Base-by-base conservation (phyloP, 2,113 vertebrate genomes). In the Brachirus orientalis region DNA sequence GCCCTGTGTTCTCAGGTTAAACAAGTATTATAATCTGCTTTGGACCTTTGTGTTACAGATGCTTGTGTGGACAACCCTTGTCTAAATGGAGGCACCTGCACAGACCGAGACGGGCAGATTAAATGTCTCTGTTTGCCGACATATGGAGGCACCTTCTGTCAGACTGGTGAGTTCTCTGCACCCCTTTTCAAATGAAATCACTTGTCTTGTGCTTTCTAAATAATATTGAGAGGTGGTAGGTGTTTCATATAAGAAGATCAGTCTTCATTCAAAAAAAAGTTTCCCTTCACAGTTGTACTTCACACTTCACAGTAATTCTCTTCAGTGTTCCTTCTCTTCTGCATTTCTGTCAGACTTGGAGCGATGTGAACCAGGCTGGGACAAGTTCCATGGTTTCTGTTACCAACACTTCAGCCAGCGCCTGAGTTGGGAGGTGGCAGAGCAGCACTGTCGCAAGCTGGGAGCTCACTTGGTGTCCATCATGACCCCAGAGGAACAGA, bases 11-110 rank as follows among this genome's bases (percentile, higher is more conserved):
- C 7, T 65, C 8, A 48, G 12, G n/a, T 56, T 63, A 17, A 7
- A 19, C 12, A 8, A 22, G 19, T 22, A 64, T 17, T 36, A 35
- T 64, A 28, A 74, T 58, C 36, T 60, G 12, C 41, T 36, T 40
- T 50, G 14, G 13, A 36, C 38, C 60, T 40, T 62, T 94, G 77
- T 66, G 38, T 91, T 94, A 77, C 92, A 98, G 97, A 95, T 89
- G 90, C 83, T 80, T 99, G 97, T 45, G 6, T 94, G 73, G 81
- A 91, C 22, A 94, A 95, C 74, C 95, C 95, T 40, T 99, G 98
- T 86, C 89, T 87, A 63, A 99, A 99, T 0, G 98, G 97, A 81
- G 98, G 96, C 40, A 99, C 97, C 1, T 99, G 98, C n/a, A 80
- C 72, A 47, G 85, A 90, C 6, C 92, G 91, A 48, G 90, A 83